Percentiles rank a stretch among this genome's conserved stretches.
Evolutionary conservation across 1,140 invertebrate species (phyloP).

Genomic region (Dermatophagoides farinae): DNA sequence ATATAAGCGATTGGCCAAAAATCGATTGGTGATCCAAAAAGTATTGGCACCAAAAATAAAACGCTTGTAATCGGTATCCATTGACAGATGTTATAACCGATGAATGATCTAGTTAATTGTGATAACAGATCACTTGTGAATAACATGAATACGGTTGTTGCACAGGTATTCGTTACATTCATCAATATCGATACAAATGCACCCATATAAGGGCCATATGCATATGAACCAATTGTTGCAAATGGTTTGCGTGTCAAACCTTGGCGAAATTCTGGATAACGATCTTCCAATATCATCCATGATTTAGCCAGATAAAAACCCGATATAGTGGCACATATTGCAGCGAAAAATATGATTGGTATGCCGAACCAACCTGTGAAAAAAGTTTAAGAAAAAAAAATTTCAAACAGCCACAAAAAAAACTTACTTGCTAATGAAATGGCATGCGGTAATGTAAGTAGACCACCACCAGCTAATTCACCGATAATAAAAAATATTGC

Average conservation of each 20-base stretch:
- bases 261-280: slow-evolving; percentile 12
- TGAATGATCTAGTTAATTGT: slow-evolving; percentile 30
- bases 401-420: not conserved
- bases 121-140: slow-evolving; percentile 41
- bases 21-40: slow-evolving; percentile 47
- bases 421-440: not conserved
- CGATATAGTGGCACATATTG: not conserved
- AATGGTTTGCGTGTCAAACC: slow-evolving; percentile 2
- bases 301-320: slow-evolving; percentile 9
- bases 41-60: slow-evolving; percentile 38
- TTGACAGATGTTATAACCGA: slow-evolving; percentile 32
- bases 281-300: slow-evolving; percentile 15
- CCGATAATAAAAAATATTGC: slow-evolving; percentile 8
- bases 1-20: slow-evolving; percentile 37
- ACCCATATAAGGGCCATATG: slow-evolving; percentile 10
- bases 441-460: slow-evolving; percentile 3
- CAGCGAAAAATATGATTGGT: slow-evolving; percentile 7
- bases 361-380: slow-evolving; percentile 12
- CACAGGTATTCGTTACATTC: slow-evolving; percentile 44
- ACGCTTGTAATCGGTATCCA: slow-evolving; percentile 41
- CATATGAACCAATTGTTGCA: slow-evolving; percentile 8
- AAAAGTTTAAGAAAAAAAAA: not conserved
- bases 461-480: slow-evolving; percentile 9
- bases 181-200: slow-evolving; percentile 19
- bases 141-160: slow-evolving; percentile 43